phyloP scores from a whole-genome alignment of 2,113 vertebrate species.

The Lethenteron reissneri region DNA sequence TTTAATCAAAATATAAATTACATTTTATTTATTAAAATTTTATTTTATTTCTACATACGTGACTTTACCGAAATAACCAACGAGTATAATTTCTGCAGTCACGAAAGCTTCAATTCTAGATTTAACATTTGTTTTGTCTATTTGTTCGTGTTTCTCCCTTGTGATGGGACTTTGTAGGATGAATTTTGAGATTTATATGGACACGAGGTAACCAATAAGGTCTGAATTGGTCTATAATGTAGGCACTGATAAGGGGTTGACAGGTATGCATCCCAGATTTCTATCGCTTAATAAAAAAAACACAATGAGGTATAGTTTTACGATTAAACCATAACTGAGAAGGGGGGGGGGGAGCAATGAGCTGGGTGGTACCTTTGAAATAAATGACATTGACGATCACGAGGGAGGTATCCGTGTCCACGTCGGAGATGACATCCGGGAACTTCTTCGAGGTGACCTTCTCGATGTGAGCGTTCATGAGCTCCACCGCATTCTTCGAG shows the following conservation, averaged over 20 bases:
- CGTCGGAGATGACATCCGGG: background rate
- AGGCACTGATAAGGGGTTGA: background rate
- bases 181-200: background rate
- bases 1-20: too few species aligned
- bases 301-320: background rate
- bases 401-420: background rate
- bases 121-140: too few species aligned
- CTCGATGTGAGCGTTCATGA: background rate
- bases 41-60: too few species aligned
- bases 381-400: background rate
- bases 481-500: background rate
- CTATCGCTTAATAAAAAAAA: background rate
- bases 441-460: background rate
- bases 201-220: background rate
- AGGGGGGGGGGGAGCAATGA: background rate
- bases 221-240: background rate
- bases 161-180: too few species aligned
- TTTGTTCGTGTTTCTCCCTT: too few species aligned
- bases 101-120: too few species aligned
- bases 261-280: background rate
- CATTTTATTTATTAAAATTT: too few species aligned
- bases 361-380: background rate
- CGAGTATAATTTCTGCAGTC: too few species aligned
- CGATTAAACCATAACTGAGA: background rate
- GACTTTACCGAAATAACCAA: too few species aligned